Evolutionary conservation across 1,140 invertebrate species (phyloP).

Genomic region (Trichonephila inaurata): DNA sequence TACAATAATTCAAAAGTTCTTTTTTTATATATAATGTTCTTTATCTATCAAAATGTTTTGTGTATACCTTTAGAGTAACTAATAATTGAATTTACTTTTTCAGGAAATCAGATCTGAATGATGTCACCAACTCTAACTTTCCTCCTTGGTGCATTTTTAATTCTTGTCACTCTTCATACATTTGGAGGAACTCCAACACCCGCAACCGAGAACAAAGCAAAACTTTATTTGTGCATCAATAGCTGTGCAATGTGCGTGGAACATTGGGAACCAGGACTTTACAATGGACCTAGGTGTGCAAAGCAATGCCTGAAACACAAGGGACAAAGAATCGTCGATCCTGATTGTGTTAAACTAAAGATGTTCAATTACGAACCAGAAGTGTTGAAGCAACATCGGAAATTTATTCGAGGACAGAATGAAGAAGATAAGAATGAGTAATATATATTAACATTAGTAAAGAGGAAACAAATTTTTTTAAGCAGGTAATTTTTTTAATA

Average conservation of each 20-base stretch:
- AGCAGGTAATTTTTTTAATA: too few species aligned
- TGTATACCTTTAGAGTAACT: background rate
- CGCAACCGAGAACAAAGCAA: conserved; percentile 13
- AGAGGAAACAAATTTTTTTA: too few species aligned
- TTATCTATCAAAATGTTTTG: too few species aligned
- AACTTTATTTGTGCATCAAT: conserved; percentile 77
- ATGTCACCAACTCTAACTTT: background rate
- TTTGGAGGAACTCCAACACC: background rate
- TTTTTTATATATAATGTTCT: too few species aligned
- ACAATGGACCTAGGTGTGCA: conserved; percentile 78
- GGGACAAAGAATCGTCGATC: conserved; percentile 77
- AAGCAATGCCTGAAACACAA: conserved; percentile 77
- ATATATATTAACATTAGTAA: too few species aligned
- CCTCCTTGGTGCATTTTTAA: background rate
- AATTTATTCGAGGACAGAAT: conserved; percentile 58
- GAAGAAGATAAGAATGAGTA: background rate
- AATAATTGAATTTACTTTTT: background rate
- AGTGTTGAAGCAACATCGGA: conserved; percentile 69
- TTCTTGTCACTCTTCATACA: background rate
- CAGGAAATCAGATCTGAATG: background rate
- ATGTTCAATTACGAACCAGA: conserved; percentile 78
- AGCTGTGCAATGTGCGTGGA: conserved; percentile 78
- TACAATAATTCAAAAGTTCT: too few species aligned
- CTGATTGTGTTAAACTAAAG: conserved; percentile 77
- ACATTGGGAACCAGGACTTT: conserved; percentile 78